A percentile compares a stretch with the other conserved stretches of the same genome.
phyloP scores from a whole-genome alignment of 92 coral and sea anemone genomes.

The Nematostella vectensis region DNA sequence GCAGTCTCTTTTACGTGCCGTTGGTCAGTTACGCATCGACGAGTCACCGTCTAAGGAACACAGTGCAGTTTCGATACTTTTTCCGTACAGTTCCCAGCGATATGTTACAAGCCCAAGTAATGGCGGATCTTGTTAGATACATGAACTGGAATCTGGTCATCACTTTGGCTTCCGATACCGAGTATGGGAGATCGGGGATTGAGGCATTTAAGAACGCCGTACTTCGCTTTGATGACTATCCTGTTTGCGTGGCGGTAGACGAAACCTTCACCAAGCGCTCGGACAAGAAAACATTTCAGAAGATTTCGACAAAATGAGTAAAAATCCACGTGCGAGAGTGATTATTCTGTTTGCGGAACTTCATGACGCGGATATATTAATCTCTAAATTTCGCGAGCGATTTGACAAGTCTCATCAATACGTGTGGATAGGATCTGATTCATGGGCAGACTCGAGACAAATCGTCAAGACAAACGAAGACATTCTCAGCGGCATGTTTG shows the following conservation, averaged over 20 bases:
- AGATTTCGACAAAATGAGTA: conserved; percentile 47
- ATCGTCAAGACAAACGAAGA: conserved; percentile 59
- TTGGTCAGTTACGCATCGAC: conserved; percentile 80
- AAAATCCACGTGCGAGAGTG: conserved; percentile 60
- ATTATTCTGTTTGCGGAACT: conserved; percentile 72
- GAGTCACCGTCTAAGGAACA: conserved; percentile 61
- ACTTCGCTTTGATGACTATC: conserved; percentile 41
- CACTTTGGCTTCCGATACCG: conserved; percentile 74
- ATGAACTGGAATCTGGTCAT: conserved; percentile 85
- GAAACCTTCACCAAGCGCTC: conserved; percentile 73
- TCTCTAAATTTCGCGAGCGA: conserved; percentile 39
- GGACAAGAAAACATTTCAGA: conserved; percentile 40
- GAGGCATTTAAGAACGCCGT: conserved; percentile 74
- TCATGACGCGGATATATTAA: conserved; percentile 64
- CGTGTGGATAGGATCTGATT: conserved; percentile 71
- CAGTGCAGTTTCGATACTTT: conserved; percentile 67
- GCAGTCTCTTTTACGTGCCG: conserved; percentile 73
- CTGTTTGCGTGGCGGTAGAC: conserved; percentile 75
- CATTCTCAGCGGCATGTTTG: conserved; percentile 58
- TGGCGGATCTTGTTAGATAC: conserved; percentile 68
- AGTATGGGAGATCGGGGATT: conserved; percentile 82
- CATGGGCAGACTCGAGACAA: conserved; percentile 71
- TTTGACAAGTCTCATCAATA: conserved; percentile 33
- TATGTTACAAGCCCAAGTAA: conserved; percentile 73
- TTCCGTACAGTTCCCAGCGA: conserved; percentile 76